These are phyloP conservation scores for Misgurnus mizolepis DNA, from an alignment of 2,113 vertebrate species.

Conservation along the genomic window DNA sequence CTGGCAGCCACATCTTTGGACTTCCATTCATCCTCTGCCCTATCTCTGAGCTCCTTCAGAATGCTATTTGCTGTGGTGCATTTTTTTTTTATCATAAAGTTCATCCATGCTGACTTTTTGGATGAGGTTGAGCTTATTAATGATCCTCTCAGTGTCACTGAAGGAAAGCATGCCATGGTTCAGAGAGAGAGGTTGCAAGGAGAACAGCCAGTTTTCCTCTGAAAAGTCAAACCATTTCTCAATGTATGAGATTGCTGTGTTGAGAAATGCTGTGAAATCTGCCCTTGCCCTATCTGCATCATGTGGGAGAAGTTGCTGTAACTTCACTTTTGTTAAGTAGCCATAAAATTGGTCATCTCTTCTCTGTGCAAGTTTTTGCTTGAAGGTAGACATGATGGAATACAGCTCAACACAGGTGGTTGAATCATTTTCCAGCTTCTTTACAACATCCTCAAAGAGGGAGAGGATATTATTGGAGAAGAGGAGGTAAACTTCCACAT, in stretches of 20 bases:
- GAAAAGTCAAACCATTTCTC: conserved; percentile 54
- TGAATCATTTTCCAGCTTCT: conserved; percentile 49
- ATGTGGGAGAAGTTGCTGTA: conserved; percentile 39
- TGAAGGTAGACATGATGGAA: conserved; percentile 37
- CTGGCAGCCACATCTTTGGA: too few species aligned
- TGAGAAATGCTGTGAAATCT: conserved; percentile 51
- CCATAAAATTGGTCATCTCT: conserved; percentile 50
- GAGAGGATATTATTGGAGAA: not conserved
- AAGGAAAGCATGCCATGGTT: conserved; percentile 22
- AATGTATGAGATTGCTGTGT: conserved; percentile 44
- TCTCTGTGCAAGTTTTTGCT: conserved; percentile 43
- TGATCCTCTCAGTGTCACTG: conserved; percentile 29
- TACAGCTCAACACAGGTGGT: conserved; percentile 47
- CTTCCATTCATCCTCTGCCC: not conserved
- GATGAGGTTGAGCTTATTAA: conserved; percentile 26
- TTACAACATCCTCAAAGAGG: conserved; percentile 48
- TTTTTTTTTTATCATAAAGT: conserved; percentile 30
- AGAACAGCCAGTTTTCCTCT: conserved; percentile 49
- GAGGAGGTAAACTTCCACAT: too few species aligned
- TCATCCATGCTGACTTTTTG: conserved; percentile 40
- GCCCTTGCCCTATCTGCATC: conserved; percentile 37
- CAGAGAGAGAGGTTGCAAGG: conserved; percentile 44
- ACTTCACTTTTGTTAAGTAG: conserved; percentile 51
- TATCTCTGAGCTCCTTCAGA: not conserved
- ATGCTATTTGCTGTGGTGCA: conserved; percentile 44